Evolutionary conservation across 2,113 vertebrate species (phyloP), one percentile per base, ranked within the genome.

Genomic region (Thomomys bottae): DNA sequence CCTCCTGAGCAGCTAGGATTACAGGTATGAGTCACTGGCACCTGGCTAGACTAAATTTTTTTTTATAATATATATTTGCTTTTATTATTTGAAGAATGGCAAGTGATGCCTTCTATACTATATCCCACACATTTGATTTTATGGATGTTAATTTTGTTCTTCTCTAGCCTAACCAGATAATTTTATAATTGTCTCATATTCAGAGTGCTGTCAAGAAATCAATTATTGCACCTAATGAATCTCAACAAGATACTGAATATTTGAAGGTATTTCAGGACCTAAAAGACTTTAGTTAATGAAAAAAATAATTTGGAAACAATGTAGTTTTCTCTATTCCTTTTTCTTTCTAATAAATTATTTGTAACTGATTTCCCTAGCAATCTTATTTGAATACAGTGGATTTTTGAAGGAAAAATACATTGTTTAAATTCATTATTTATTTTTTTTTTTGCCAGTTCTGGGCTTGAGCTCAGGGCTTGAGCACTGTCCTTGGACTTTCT

Each of bases 221-320:
- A 86, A 24, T 80, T 72, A 42, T 2, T 84, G 34, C 12, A 90
- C 36, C 61, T 85, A 83, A 71, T 82, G 61, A 87, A 42, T 90
- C 23, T 18, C 10, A 38, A 23, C 14, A 84, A 34, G 45, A 84
- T 12, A 54, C 80, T 14, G 59, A 80, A 70, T 86, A 83, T 67
- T 94, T 88, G 28, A 57, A 79, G 30, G 21, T 82, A 18, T 54
- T 81, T 92, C 77, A 94, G 40, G 68, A 95, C 36, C 57, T 10
- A 15, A 84, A 49, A 40, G 76, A 61, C 24, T 86, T 89, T 4
- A 17, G 42, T 61, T 61, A 72, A 59, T 85, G 84, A 86, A 54
- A 91, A 85, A 77, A 45, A 54, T 77, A 17, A 84, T 72, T 70
- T 2, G 59, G 87, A 90, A 72, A 45, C 67, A 11, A 70, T 12